Evolutionary conservation across 2,888 invertebrate genomes (phyloP), one percentile per base, ranked within the genome.

Genomic region (Anorthoa munda): DNA sequence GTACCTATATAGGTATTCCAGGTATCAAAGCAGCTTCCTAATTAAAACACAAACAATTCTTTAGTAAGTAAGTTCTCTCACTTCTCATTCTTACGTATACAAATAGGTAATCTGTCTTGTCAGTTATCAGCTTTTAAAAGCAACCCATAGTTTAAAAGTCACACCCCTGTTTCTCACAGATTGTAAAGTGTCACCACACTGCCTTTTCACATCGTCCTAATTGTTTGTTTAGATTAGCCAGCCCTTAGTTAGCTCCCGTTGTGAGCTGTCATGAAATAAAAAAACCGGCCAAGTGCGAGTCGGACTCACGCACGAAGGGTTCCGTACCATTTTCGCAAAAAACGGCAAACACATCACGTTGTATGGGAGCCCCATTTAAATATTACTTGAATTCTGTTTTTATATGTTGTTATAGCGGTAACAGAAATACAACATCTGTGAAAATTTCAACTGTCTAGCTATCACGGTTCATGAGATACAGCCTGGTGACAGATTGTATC

Each of bases 151-250:
- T 72, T 51, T 60, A 72, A 46, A 72, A 66, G 56, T 63, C 81
- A 72, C 81, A 84, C 77, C 63, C 61, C 59, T 18, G 23, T 74
- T 73, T 84, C 81, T 72, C 84, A 81, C 81, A 83, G 75, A 68
- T 68, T 75, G 53, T 75, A 50, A 85, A 77, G 66, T 82, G 85
- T 82, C 83, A 80, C 80, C 80, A 64, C 74, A 59, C 61, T 23
- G n/a, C 21, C 64, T 65, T 64, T 64, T 58, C 23, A 72, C 68
- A 31, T 60, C 63, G 50, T 59, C 67, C 68, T 85, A 79, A 82
- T 76, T 73, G 78, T 75, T 85, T 85, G 78, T 82, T 86, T 83
- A 77, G 58, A 75, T 83, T 72, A 72, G 60, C 59, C 53, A 66
- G 21, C 56, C 51, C 46, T 53, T 39, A 31, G 46, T 39, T 55